These are phyloP conservation scores for Anthoscopus minutus DNA, from an alignment of 2,113 vertebrate species.

Conservation along the genomic window DNA sequence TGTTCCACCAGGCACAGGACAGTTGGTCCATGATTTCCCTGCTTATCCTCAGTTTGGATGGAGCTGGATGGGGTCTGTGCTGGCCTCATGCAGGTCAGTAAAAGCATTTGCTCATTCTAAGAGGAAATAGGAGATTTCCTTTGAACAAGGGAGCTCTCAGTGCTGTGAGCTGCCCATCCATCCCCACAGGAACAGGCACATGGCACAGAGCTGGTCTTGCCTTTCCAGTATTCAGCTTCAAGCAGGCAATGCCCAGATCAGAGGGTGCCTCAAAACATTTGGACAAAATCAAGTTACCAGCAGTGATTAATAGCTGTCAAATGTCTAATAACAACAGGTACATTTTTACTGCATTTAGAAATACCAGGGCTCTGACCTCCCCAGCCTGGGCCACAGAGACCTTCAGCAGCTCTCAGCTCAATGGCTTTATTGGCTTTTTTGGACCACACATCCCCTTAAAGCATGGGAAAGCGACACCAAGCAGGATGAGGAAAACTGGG, in stretches of 20 bases:
- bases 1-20: background rate
- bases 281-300: background rate
- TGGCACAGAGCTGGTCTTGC: accelerated
- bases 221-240: background rate
- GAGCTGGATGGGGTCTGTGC: background rate
- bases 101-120: background rate
- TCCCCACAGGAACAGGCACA: background rate
- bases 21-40: background rate
- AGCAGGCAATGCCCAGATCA: background rate
- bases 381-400: background rate
- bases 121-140: background rate
- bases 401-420: background rate
- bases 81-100: background rate
- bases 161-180: accelerated
- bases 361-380: background rate
- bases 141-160: background rate
- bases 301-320: background rate
- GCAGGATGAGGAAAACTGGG: background rate
- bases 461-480: background rate
- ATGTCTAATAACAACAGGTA: background rate
- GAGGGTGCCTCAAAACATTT: background rate
- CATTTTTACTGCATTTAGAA: background rate
- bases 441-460: background rate
- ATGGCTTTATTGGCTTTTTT: background rate
- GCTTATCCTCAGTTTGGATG: background rate